Evolutionary conservation across 2,797 vertebrate species (phyloP), one percentile per base, ranked within the genome.

Genomic region (Sebastolobus altivelis): DNA sequence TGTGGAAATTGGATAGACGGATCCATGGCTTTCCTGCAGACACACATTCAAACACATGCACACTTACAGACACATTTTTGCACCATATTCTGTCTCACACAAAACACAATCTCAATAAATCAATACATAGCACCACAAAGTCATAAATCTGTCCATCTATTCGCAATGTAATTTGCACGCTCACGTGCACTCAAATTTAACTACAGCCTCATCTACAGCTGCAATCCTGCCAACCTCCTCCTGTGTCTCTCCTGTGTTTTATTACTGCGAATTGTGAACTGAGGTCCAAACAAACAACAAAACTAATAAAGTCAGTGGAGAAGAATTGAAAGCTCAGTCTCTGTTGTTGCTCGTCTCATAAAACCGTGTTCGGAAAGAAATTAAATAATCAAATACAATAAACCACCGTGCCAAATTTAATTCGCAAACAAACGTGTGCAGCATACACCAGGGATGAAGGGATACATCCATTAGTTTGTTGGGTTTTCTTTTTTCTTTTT

Each of bases 301-400:
- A 90, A 84, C 79, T 75, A 88, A 88, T 92, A 81, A 82, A 86
- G 56, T 68, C 76, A 72, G 60, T 18, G 56, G 73, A 65, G 63
- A 81, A 70, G 65, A 88, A 85, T 54, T 77, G 67, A 80, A 82
- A 82, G 59, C 77, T 80, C 52, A 25, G 38, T 70, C 76, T 90
- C 72, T 13, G 33, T 60, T 33, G 56, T 14, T 12, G 69, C 61
- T 83, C n/a, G 60, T 80, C 22, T 90, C 74, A 89, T 87, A 77
- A 90, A 91, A 72, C 13, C 5, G n/a, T 31, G 31, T 79, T 83
- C 38, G 25, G 60, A 52, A 38, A 27, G 66, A 25, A 81, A 87
- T 85, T 59, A 70, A 75, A 83, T 66, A 78, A 88, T 88, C 54
- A 55, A 75, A 72, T 84, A 3, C 88, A 86, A 80, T 70, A 72